These are phyloP conservation scores for Tinea semifulvella DNA, from an alignment of 2,888 invertebrate genomes.

Conservation along the genomic window DNA sequence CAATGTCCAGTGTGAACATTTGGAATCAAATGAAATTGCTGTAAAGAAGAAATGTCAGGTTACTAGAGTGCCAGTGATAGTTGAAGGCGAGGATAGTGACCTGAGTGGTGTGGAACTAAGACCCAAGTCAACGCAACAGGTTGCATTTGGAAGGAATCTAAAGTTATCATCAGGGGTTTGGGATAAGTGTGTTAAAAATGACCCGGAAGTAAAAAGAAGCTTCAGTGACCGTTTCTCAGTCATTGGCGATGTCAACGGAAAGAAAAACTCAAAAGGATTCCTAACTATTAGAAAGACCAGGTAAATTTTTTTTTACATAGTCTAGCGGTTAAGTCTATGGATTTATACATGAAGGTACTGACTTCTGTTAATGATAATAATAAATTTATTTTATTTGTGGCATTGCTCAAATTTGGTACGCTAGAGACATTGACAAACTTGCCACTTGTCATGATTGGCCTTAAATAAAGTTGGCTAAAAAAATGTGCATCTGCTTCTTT, in stretches of 20 bases:
- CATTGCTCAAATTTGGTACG: no score
- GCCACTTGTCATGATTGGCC: no score
- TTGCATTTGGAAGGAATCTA: constrained; percentile 37
- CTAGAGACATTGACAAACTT: no score
- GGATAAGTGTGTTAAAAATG: constrained; percentile 27
- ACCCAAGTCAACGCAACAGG: constrained; percentile 26
- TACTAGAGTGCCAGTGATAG: constrained; percentile 32
- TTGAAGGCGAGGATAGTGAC: constrained; percentile 24
- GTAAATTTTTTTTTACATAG: no score
- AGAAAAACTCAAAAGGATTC: constrained; percentile 38
- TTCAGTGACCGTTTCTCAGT: constrained; percentile 57
- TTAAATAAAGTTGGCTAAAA: no score
- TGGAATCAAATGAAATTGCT: constrained; percentile 37
- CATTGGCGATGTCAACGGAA: constrained; percentile 42
- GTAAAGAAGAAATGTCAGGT: constrained; percentile 24
- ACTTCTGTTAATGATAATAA: no score
- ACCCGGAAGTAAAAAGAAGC: constrained; percentile 54
- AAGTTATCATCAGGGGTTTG: constrained; percentile 41
- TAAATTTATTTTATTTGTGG: no score
- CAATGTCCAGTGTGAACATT: constrained; percentile 33
- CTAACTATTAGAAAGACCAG: constrained; percentile 60
- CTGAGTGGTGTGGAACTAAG: constrained; percentile 28
- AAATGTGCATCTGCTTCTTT: no score
- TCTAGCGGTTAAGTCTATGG: no score
- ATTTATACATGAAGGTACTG: no score